Evolutionary conservation across 2,113 vertebrate species (phyloP).

Genomic region (Perca schrenkii): DNA sequence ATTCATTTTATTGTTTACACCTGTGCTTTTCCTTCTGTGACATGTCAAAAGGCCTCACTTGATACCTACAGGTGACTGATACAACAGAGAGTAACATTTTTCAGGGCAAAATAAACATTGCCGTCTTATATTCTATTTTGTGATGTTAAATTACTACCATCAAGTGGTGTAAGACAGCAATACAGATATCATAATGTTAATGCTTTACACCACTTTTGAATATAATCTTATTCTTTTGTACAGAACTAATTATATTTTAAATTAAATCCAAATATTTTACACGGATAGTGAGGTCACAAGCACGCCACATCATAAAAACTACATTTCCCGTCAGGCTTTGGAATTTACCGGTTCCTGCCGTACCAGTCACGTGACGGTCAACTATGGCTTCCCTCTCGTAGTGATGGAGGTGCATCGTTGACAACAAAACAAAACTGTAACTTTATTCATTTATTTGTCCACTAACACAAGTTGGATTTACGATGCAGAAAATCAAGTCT

Average conservation of each 20-base stretch:
- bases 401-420: slow-evolving; percentile 63
- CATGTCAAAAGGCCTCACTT: neutral
- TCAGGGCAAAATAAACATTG: neutral
- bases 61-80: neutral
- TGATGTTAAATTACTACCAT: slow-evolving; percentile 60
- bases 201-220: neutral
- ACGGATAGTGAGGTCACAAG: too few relatives aligned
- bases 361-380: slow-evolving; percentile 78
- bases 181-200: neutral
- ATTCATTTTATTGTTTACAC: neutral
- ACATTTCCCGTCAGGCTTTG: slow-evolving; percentile 67
- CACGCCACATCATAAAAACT: slow-evolving; percentile 3
- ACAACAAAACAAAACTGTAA: slow-evolving; percentile 50
- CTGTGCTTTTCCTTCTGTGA: neutral
- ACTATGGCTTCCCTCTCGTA: slow-evolving; percentile 78
- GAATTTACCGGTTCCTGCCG: neutral
- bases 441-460: neutral
- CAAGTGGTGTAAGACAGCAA: slow-evolving; percentile 53
- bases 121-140: neutral
- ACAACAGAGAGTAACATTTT: neutral
- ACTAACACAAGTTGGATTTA: neutral
- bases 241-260: neutral
- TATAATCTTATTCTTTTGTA: neutral
- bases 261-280: neutral
- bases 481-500: slow-evolving; percentile 98